Evolutionary conservation across 2,888 invertebrate genomes (phyloP), one percentile per base, ranked within the genome.

Genomic region (Odontomyia ornata): DNA sequence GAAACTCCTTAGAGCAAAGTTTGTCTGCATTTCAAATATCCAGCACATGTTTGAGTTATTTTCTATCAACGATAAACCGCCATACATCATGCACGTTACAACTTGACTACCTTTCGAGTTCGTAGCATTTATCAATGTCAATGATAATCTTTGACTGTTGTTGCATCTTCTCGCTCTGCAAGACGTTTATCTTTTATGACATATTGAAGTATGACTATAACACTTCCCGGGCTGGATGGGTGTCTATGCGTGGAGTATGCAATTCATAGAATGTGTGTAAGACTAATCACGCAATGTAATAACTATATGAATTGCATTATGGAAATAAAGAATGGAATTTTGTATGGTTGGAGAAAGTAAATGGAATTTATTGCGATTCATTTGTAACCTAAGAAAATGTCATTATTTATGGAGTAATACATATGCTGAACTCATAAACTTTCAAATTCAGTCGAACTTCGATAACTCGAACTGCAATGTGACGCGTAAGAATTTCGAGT

Each of bases 71-170:
- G 18, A 18, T 52, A 23, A 3, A 60, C 7, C 25, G 60, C 60
- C 23, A 11, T 15, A 43, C 15, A 43, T 15, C 52, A 52, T 52
- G 11, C 52, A 18, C 15, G 15, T 15, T 52, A 52, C 52, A 23
- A 60, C 64, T 64, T 52, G 47, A 71, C 47, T 67, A 67, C 67
- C 67, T 67, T 72, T 72, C 15, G 71, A 52, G 52, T 25, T n/a
- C 52, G n/a, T 15, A 28, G 28, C 71, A 56, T 52, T 72, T 52
- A 72, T 72, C 71, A 72, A 52, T 56, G 71, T 56, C 71, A 56
- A 36, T 36, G 36, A 36, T 36, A 36, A 36, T 36, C 36, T 36
- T 36, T 36, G n/a, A n/a, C n/a, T 36, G 36, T 9, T 3, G 5
- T 36, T 36, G 9, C 36, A 36, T 36, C 36, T 36, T 36, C 36